phyloP scores from a whole-genome alignment of 23 tunicate species.

The Ascidia mentula region DNA sequence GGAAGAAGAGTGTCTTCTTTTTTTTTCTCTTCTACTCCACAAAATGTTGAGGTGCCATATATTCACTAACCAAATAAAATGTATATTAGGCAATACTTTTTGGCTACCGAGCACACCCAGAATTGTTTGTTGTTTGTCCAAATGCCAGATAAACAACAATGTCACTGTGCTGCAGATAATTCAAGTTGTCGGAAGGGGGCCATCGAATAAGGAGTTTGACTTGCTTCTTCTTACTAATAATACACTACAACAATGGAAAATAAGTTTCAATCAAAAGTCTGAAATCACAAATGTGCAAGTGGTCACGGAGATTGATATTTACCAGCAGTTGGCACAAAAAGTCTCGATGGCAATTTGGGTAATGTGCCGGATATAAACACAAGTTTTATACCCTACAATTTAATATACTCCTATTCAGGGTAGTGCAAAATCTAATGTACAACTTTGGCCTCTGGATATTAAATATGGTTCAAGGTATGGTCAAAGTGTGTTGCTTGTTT shows the following conservation, averaged over 20 bases:
- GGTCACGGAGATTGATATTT: slow-evolving; percentile 29
- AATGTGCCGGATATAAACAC: neutral
- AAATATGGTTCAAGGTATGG: slow-evolving; percentile 26
- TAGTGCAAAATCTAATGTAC: slow-evolving; percentile 5
- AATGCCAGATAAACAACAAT: too few relatives aligned
- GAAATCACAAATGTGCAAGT: slow-evolving; percentile 37
- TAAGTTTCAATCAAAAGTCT: slow-evolving; percentile 6
- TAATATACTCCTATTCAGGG: neutral
- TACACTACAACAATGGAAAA: slow-evolving; percentile 45
- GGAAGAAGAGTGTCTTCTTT: slow-evolving; percentile 84
- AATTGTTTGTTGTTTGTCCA: too few relatives aligned
- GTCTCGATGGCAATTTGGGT: slow-evolving; percentile 44
- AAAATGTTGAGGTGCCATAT: slow-evolving; percentile 28
- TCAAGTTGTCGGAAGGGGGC: slow-evolving; percentile 3
- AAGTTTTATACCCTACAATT: neutral
- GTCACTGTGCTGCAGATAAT: slow-evolving; percentile 24
- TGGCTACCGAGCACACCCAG: too few relatives aligned
- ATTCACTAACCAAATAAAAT: too few relatives aligned
- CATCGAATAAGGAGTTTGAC: slow-evolving; percentile 14
- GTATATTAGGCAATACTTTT: too few relatives aligned
- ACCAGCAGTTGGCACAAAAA: slow-evolving; percentile 5
- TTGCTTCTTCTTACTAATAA: slow-evolving; percentile 38
- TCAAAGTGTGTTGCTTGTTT: slow-evolving; percentile 44
- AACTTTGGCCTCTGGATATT: slow-evolving; percentile 69
- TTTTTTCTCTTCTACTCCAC: slow-evolving; percentile 42